Base-by-base conservation (phyloP, 2,797 vertebrate genomes). In the Siniperca undulata region DNA sequence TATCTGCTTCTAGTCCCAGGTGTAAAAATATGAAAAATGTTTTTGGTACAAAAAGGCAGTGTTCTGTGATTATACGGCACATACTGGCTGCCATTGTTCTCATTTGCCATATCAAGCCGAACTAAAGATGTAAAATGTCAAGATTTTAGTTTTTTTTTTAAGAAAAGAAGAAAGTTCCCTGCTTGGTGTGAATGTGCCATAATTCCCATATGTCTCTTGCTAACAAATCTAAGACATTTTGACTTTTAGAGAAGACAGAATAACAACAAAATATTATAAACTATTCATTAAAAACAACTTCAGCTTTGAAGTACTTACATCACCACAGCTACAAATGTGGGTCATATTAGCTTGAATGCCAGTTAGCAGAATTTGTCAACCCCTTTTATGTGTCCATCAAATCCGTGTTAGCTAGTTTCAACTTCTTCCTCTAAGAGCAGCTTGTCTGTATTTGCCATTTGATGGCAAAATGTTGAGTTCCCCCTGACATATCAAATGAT, bases 361-460 rank as follows among this genome's bases (percentile, higher is more conserved):
- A 74, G 74, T 88, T 80, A 84, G 40, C 65, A 77, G 58, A 72
- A 80, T 80, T 70, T 79, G 61, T 78, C 69, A 58, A 62, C 40
- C 42, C 40, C 48, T 90, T 90, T 91, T 3, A 84, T 88, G 75
- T 87, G 84, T 90, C 85, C 69, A 75, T 91, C 85, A 87, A 61
- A 36, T 77, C 48, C 9, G 6, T 56, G 19, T 71, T 70, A 70
- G 27, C 24, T 44, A 17, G 27, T 73, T 89, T 67, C 36, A 75
- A 13, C 59, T 74, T 71, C 72, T 53, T 69, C 62, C 34, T 72
- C 44, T 64, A 48, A 83, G 27, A 74, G 46, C 71, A 79, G 30
- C 24, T 59, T 83, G 50, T 69, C 70, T 82, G 52, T 71, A 61
- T 61, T 66, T 83, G 55, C 48, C 64, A 77, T 81, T 55, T 74